Conservation (phyloP, 2,888 invertebrate species). For the Thymelicus sylvestris region DNA sequence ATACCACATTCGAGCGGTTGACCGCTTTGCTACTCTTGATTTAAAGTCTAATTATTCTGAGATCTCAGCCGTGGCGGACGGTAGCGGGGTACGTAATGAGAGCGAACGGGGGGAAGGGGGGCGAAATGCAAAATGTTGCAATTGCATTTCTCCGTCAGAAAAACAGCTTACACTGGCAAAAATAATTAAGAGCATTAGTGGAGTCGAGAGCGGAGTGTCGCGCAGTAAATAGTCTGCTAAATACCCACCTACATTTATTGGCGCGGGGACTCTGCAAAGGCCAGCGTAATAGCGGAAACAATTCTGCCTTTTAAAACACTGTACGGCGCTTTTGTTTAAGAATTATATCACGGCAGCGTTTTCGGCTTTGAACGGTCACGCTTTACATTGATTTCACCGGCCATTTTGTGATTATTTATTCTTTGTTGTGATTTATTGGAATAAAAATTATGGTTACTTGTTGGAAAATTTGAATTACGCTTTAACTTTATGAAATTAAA, state of each 20-base stretch:
- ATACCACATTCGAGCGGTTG: constrained; percentile 80
- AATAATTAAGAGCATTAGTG: constrained; percentile 84
- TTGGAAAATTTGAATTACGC: constrained; percentile 6
- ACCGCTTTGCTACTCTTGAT: constrained; percentile 82
- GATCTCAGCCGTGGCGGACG: constrained; percentile 77
- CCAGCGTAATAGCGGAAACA: constrained; percentile 75
- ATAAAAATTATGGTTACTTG: neutral
- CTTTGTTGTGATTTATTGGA: too few relatives aligned
- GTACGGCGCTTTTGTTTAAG: constrained; percentile 64
- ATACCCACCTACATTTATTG: constrained; percentile 83
- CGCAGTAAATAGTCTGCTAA: constrained; percentile 81
- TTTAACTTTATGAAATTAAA: neutral
- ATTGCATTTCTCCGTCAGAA: constrained; percentile 80
- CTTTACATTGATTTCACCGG: constrained; percentile 42
- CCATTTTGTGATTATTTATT: constrained; percentile 21
- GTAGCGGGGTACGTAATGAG: constrained; percentile 76
- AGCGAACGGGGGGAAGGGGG: constrained; percentile 53
- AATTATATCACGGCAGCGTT: constrained; percentile 46
- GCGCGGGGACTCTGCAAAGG: constrained; percentile 64
- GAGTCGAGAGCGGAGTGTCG: constrained; percentile 76
- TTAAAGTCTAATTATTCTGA: constrained; percentile 82
- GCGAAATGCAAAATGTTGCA: constrained; percentile 80
- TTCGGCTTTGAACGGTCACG: constrained; percentile 46
- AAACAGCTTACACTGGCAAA: constrained; percentile 83
- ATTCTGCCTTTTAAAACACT: constrained; percentile 75